Evolutionary conservation across 2,888 invertebrate species (phyloP), one percentile per base, ranked within the genome.

Genomic region (Adelognathus sp.): DNA sequence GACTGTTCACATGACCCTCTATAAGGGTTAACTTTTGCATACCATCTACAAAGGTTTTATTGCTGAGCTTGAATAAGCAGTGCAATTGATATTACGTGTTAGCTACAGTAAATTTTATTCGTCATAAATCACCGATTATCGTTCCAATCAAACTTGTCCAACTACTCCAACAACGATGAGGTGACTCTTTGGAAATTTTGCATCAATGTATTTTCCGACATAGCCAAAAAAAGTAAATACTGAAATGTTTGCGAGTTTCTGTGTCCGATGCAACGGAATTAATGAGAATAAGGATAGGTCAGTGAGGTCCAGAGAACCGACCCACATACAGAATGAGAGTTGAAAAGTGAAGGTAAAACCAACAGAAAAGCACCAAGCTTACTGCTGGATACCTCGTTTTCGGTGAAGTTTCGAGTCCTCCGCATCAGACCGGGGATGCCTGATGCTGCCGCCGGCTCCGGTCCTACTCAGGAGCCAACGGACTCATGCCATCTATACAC

Each of bases 401-500:
- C 44, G 41, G 41, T 56, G 24, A 67, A 54, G 36, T 66, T 61
- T 46, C 29, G 72, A 67, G 60, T 60, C 36, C 36, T 67, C 36
- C 27, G 61, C 61, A 39, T 31, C 67, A 27, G 31, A 29, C 11
- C 11, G 9, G 46, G 39, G 61, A 54, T 73, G 33, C 63, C 29
- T 21, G 73, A 58, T 58, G 69, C 63, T 56, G 69, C 50, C 64
- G 39, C 46, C 31, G 31, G 50, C 50, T 50, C 50, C 11, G 69
- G 50, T 76, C 70, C 27, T 61, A 56, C 63, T 27, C 56, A 44
- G 33, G 44, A 21, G 52, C 24, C 36, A 61, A 50, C 52, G 33
- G 31, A 31, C 27, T 31, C 33, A 39, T n/a, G 46, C 58, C 44
- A n/a, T 64, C 46, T 36, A 41, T 24, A 33, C 61, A 36, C 39